Evolutionary conservation across 2,113 vertebrate genomes (phyloP), one percentile per base, ranked within the genome.

Genomic region (Alouatta palliata): DNA sequence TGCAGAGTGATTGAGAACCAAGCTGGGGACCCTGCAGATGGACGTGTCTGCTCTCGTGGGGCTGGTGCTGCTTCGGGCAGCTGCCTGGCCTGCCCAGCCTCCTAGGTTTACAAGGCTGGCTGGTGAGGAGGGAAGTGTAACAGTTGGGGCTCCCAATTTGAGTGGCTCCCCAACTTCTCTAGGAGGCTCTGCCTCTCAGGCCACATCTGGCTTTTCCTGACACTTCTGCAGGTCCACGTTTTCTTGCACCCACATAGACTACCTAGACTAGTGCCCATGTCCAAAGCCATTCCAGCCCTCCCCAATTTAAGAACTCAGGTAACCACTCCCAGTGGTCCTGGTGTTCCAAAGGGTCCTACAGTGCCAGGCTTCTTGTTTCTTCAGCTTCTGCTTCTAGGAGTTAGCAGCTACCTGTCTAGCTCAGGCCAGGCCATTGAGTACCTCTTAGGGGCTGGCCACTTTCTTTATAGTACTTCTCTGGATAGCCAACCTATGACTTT

Each of bases 1-100:
- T 94, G 95, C 97, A 96, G 84, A 76, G 92, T 96, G 97, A 95
- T 87, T 81, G 97, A 97, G 68, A 85, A 40, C 94, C 81, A 64
- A 96, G 92, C 96, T 25, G 87, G 89, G 96, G 94, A 94, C 97
- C 96, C 97, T 90, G 93, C 84, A 71, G 90, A 87, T 77, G 96
- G 97, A 92, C n/a, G 70, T 94, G 97, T 91, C 94, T 96, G 95
- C 79, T 97, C 95, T 87, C n/a, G 0, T 0, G 87, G 86, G 91
- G 82, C 91, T 19, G 17, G 43, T 1, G 11, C 93, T 71, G 45
- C 73, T 45, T 43, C 61, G 87, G 89, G 82, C 91, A 64, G 95
- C 85, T 83, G 88, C 82, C 95, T 93, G 86, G 52, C 66, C 83
- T 81, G 12, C 71, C 68, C 37, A 54, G 80, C 66, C 58, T 90